Evolutionary conservation across 2,888 invertebrate genomes (phyloP), one percentile per base, ranked within the genome.

Genomic region (Agriopis aurantiaria): DNA sequence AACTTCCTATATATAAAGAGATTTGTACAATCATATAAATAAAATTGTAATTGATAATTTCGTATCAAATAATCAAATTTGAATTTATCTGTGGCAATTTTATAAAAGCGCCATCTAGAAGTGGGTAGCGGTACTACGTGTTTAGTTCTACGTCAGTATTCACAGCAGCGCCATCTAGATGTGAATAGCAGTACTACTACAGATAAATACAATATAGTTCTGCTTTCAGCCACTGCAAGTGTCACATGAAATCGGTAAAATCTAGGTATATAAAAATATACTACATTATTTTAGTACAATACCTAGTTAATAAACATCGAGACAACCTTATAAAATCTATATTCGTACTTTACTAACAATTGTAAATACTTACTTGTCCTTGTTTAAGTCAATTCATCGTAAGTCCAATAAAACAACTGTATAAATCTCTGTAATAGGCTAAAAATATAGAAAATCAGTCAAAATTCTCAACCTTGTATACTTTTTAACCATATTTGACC

Each of bases 21-120:
- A 14, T 70, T 74, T 78, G 76, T 79, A 80, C 67, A 76, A 67
- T 76, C 71, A 65, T 75, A 75, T 23, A 71, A 75, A 74, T 59
- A 40, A 14, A 9, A 23, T 14, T 9, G 9, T 43, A 8, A 52
- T 52, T 43, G 3, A 43, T 45, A 57, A 17, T 45, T 43, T 57
- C 0, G 5, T 41, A 41, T 6, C 33, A 51, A 23, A 52, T 52
- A 23, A 52, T 52, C 4, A 17, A 23, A 23, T 51, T 51, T 8
- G 8, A 23, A 23, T 23, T 52, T 52, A 23, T 52, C 52, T 33
- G 6, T 3, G 33, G 33, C 33, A 33, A 5, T 5, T 33, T 33
- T 33, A 33, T 33, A 33, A 33, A 33, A 33, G 33, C 33, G 33
- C 33, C 33, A 33, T 33, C 33, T 33, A 33, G 33, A 3, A 0